Base-by-base conservation (phyloP, 2,888 invertebrate genomes). In the Spicauda simplicius region DNA sequence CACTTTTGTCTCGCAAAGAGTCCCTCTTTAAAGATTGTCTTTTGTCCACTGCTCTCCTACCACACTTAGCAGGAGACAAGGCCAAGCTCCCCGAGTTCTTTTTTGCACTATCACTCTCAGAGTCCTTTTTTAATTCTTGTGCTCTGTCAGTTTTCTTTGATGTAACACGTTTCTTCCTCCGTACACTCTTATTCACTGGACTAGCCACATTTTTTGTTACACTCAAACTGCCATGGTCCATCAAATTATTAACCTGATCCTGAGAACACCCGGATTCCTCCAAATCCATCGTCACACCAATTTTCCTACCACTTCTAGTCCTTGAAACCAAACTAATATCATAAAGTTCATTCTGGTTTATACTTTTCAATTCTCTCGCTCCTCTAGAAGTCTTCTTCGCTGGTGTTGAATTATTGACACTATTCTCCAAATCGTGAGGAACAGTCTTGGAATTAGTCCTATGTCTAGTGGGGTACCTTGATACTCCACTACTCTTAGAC, bases 381-480 rank as follows among this genome's bases (percentile, higher is more conserved):
- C 73, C 78, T 50, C 61, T 53, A 69, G 72, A 54, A 74, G 81
- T 68, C 71, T 80, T 65, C 76, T 82, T 11, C 76, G n/a, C 72
- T 54, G 71, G 66, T 52, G 70, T 69, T 33, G 64, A 65, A 69
- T 60, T 72, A 25, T 66, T 67, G 37, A 70, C 74, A 60, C 70
- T 74, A 57, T 73, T 73, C 33, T 64, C 70, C n/a, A 71, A 70
- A 11, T 61, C 70, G 19, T 37, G 37, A 14, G 72, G 68, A 48
- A 72, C 64, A 0, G 73, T 74, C 64, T 71, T 60, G 1, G 73
- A 72, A 50, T 72, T 82, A 62, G 81, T 82, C 70, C 80, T 84
- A 53, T 79, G 73, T 53, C 92, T 79, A 70, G 81, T 89, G 0
- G 91, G 91, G 75, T 91, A 92, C 56, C 91, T 80, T 0, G 89